These are phyloP conservation scores for Oreohelix idahoensis DNA, from an alignment of 1,140 invertebrate genomes.

Conservation along the genomic window DNA sequence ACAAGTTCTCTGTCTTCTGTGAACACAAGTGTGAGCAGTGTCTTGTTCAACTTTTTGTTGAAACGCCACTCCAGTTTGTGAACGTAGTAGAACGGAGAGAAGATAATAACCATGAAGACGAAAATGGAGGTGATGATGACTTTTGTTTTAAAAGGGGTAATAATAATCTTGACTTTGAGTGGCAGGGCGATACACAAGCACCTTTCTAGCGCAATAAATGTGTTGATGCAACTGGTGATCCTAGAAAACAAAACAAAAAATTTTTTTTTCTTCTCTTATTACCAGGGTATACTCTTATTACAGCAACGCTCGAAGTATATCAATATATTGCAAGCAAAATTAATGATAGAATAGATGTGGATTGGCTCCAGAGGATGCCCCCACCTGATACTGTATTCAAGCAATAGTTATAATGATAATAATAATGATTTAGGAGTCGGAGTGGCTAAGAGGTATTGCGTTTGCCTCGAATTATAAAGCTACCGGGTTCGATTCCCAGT, in stretches of 20 bases:
- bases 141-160: background rate
- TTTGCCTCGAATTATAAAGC: too few relatives aligned
- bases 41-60: background rate
- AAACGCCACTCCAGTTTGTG: background rate
- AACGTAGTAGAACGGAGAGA: background rate
- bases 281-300: background rate
- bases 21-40: background rate
- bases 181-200: conserved; percentile 11
- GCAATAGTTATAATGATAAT: too few relatives aligned
- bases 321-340: background rate
- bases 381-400: too few relatives aligned
- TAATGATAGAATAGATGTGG: background rate
- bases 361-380: too few relatives aligned
- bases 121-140: conserved; percentile 5
- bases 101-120: background rate
- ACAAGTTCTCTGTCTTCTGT: background rate
- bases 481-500: too few relatives aligned
- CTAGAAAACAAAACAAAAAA: background rate
- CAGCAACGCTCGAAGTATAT: background rate
- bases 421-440: too few relatives aligned
- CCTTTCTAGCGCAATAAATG: background rate
- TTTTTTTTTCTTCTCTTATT: background rate
- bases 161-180: conserved; percentile 4
- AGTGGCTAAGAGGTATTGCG: too few relatives aligned
- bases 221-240: background rate